Percentiles rank a stretch among this genome's conserved stretches.
Evolutionary conservation across 2,888 invertebrate genomes (phyloP).

Genomic region (Drosophila trichaetosa): DNA sequence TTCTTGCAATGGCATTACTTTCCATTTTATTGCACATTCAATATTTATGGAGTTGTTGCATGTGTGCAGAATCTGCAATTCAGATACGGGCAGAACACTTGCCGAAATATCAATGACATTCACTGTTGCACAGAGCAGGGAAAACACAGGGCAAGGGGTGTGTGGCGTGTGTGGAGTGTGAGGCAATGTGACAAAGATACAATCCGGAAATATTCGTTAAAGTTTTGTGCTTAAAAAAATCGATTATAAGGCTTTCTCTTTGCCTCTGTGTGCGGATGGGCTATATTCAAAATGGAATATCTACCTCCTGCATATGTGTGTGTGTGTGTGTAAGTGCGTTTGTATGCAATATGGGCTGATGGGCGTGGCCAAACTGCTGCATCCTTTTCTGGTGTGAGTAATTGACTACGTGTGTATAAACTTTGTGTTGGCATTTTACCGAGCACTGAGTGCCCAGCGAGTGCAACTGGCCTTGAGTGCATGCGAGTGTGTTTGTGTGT

Average conservation of each 20-base stretch:
- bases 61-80: constrained; percentile 15
- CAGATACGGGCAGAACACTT: constrained; percentile 34
- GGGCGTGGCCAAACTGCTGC: constrained; percentile 27
- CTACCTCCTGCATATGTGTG: constrained; percentile 21
- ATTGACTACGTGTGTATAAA: constrained; percentile 80
- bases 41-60: constrained; percentile 61
- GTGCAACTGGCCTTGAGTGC: constrained; percentile 60
- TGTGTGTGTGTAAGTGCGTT: constrained; percentile 19
- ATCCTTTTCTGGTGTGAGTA: constrained; percentile 66
- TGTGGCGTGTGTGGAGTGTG: not conserved
- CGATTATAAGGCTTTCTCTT: constrained; percentile 50
- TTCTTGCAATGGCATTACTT: constrained; percentile 58
- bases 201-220: constrained; percentile 46
- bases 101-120: constrained; percentile 41
- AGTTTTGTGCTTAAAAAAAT: constrained; percentile 53
- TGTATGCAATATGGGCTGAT: constrained; percentile 29
- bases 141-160: not conserved
- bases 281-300: constrained; percentile 30
- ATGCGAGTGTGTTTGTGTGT: constrained; percentile 1
- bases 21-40: constrained; percentile 62
- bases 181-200: not conserved
- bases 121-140: not conserved
- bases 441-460: constrained; percentile 50
- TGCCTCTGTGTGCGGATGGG: constrained; percentile 12
- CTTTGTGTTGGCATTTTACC: constrained; percentile 74